Evolutionary conservation across 2,113 vertebrate species (phyloP).

Genomic region (Sula dactylatra): DNA sequence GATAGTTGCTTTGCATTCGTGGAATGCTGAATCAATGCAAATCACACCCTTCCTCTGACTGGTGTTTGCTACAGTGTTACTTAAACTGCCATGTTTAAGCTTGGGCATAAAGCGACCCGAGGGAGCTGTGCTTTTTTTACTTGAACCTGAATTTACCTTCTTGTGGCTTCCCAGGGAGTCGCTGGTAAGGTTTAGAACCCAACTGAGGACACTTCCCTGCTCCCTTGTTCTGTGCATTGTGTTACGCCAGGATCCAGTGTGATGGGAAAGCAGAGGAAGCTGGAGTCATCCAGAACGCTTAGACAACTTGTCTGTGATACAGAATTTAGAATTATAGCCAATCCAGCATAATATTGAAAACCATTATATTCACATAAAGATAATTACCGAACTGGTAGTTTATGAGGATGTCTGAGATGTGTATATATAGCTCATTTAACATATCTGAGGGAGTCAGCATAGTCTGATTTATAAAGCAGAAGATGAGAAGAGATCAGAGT

Average conservation of each 20-base stretch:
- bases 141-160: background rate
- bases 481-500: background rate
- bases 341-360: background rate
- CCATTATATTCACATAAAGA: background rate
- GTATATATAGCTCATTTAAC: background rate
- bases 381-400: background rate
- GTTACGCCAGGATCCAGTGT: background rate
- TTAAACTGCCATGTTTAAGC: background rate
- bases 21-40: background rate
- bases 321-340: background rate
- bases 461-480: background rate
- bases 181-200: background rate
- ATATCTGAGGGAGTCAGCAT: background rate
- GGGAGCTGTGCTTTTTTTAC: background rate
- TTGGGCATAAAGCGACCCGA: background rate
- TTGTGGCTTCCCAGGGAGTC: background rate
- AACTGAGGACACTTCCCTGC: background rate
- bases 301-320: background rate
- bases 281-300: background rate
- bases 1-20: background rate
- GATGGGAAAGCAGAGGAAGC: background rate
- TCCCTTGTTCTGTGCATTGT: accelerated
- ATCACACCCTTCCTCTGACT: background rate
- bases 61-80: background rate
- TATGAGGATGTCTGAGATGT: background rate